phyloP scores from a whole-genome alignment of 92 coral and sea anemone species.

The Meandrina meandrites region DNA sequence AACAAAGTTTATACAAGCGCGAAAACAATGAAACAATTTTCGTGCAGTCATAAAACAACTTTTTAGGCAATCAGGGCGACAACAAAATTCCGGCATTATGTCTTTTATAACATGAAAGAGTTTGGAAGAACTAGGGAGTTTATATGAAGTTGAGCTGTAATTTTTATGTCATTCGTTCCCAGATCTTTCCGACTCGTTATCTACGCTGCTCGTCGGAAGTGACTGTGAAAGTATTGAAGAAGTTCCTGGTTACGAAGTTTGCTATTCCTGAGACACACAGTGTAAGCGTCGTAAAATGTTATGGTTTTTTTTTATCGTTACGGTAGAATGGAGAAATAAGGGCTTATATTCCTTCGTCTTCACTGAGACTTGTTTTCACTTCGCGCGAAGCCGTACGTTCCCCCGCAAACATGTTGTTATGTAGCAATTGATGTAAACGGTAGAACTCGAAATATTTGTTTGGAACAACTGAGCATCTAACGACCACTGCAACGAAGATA shows the following conservation, averaged over 20 bases:
- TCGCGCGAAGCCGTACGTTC: too few species aligned
- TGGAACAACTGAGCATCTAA: background rate
- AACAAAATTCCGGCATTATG: background rate
- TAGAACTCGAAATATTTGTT: background rate
- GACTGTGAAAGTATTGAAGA: slow-evolving; percentile 72
- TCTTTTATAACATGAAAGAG: background rate
- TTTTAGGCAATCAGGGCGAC: background rate
- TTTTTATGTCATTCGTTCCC: background rate
- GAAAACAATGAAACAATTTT: background rate
- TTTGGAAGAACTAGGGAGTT: too few species aligned
- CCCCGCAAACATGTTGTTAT: background rate
- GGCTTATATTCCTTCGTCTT: background rate
- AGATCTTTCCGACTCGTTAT: slow-evolving; percentile 84
- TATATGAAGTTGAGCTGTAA: background rate
- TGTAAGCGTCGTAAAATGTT: slow-evolving; percentile 31
- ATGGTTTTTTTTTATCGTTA: background rate
- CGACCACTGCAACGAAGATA: background rate
- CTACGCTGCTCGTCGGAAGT: slow-evolving; percentile 74
- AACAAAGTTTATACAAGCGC: background rate
- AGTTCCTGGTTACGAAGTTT: slow-evolving; percentile 73
- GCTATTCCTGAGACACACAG: slow-evolving; percentile 68
- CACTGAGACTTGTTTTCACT: too few species aligned
- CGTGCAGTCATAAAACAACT: background rate
- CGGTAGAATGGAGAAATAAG: background rate
- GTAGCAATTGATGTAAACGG: background rate